These are phyloP conservation scores for Apamea crenata DNA, from an alignment of 2,888 invertebrate genomes.

Conservation along the genomic window DNA sequence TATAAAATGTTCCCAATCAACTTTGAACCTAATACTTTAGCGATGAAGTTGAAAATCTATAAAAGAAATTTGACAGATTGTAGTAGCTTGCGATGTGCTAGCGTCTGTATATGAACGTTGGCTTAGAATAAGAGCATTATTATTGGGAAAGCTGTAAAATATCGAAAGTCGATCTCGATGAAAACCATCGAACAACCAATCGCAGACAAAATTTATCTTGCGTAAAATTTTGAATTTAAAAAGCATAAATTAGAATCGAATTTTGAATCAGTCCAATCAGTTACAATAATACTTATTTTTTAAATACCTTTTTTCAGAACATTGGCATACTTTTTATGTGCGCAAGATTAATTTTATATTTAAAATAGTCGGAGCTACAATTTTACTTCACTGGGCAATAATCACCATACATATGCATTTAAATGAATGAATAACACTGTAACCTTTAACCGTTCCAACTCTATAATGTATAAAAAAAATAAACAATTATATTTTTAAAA, in stretches of 20 bases:
- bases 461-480: not conserved
- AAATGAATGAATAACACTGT: not conserved
- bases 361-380: not conserved
- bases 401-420: not conserved
- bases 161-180: not conserved
- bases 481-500: not conserved
- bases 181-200: not conserved
- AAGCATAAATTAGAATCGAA: slow-evolving; percentile 23
- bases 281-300: slow-evolving; percentile 77
- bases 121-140: not conserved
- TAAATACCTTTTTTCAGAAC: slow-evolving; percentile 61
- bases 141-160: not conserved
- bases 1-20: no score
- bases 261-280: slow-evolving; percentile 75
- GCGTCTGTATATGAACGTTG: no score
- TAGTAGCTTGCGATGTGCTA: no score
- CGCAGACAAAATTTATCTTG: slow-evolving; percentile 3
- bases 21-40: no score
- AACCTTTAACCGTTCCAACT: not conserved
- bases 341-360: slow-evolving; percentile 4
- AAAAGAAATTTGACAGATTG: no score
- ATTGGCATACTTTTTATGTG: slow-evolving; percentile 59
- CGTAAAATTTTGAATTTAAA: slow-evolving; percentile 39
- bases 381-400: not conserved
- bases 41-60: no score